These are phyloP conservation scores for Petrophora chlorosata DNA, from an alignment of 2,888 invertebrate genomes.

Conservation along the genomic window DNA sequence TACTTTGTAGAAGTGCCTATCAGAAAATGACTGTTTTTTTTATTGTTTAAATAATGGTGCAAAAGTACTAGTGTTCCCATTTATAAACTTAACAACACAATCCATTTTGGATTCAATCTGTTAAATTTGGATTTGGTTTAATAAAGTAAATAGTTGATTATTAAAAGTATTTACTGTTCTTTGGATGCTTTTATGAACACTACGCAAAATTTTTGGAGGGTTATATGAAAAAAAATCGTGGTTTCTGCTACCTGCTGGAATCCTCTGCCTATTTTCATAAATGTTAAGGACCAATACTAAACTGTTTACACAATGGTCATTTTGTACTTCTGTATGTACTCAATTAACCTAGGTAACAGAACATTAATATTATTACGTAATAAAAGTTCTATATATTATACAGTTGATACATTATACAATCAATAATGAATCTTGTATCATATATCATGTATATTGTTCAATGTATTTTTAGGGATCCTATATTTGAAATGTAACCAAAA, in stretches of 20 bases:
- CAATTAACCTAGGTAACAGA: constrained; percentile 30
- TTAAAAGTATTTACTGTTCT: background rate
- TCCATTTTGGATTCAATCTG: constrained; percentile 30
- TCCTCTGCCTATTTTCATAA: constrained; percentile 25
- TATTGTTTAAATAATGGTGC: constrained; percentile 47
- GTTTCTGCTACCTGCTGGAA: constrained; percentile 21
- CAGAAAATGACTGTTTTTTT: constrained; percentile 44
- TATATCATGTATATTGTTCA: constrained; percentile 80
- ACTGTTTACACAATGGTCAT: constrained; percentile 58
- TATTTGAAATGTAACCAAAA: constrained; percentile 81
- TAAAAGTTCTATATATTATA: constrained; percentile 31
- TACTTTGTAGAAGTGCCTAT: constrained; percentile 66
- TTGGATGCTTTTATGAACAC: constrained; percentile 8
- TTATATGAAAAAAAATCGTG: constrained; percentile 17
- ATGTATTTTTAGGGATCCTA: constrained; percentile 73
- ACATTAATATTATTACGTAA: constrained; percentile 30
- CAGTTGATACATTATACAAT: constrained; percentile 43
- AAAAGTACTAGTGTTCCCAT: constrained; percentile 13
- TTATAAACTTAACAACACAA: constrained; percentile 26
- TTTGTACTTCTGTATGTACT: constrained; percentile 61
- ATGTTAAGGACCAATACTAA: constrained; percentile 72
- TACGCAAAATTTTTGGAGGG: constrained; percentile 1
- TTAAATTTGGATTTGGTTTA: constrained; percentile 9
- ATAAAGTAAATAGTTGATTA: constrained; percentile 2
- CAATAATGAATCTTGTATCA: constrained; percentile 74